Conservation (phyloP, 1,140 invertebrate species). For the Drosophila lacertosa region DNA sequence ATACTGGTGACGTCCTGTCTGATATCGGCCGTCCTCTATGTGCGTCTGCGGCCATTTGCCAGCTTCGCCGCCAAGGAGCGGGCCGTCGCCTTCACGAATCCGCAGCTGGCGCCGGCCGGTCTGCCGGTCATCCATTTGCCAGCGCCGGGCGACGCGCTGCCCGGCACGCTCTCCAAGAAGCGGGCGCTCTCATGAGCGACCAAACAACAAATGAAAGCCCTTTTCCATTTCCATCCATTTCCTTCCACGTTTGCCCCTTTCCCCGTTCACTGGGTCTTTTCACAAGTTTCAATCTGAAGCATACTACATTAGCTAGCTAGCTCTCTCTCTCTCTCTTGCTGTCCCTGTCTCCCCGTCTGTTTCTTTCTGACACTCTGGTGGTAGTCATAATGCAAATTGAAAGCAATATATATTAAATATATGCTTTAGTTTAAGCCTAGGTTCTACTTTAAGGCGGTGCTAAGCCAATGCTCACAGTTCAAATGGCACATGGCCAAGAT, state of each 20-base stretch:
- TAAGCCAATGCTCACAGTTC: conserved; percentile 50
- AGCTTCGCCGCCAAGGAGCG: conserved; percentile 85
- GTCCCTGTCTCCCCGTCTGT: not conserved
- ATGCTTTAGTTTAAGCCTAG: conserved; percentile 70
- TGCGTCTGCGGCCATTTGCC: conserved; percentile 89
- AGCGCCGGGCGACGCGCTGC: conserved; percentile 50
- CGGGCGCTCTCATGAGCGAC: conserved; percentile 71
- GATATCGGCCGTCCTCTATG: conserved; percentile 92
- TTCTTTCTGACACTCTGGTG: conserved; percentile 46
- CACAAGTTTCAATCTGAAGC: too few species aligned
- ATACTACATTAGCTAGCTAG: not conserved
- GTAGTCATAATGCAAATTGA: conserved; percentile 51
- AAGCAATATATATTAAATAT: conserved; percentile 27
- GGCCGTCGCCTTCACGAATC: conserved; percentile 84
- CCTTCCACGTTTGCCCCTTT: too few species aligned
- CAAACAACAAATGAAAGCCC: not conserved
- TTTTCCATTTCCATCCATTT: too few species aligned
- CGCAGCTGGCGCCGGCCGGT: conserved; percentile 66
- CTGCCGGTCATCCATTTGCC: conserved; percentile 75
- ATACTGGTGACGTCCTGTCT: conserved; percentile 93
- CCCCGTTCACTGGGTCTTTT: conserved; percentile 61
- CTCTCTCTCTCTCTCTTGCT: not conserved
- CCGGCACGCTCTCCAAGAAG: conserved; percentile 74
- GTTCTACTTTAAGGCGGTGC: conserved; percentile 69
- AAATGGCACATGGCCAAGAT: conserved; percentile 15